A percentile compares a stretch with the other conserved stretches of the same genome.
These are phyloP conservation scores for Trichonephila clavata DNA, from an alignment of 1,140 invertebrate species.

Conservation along the genomic window DNA sequence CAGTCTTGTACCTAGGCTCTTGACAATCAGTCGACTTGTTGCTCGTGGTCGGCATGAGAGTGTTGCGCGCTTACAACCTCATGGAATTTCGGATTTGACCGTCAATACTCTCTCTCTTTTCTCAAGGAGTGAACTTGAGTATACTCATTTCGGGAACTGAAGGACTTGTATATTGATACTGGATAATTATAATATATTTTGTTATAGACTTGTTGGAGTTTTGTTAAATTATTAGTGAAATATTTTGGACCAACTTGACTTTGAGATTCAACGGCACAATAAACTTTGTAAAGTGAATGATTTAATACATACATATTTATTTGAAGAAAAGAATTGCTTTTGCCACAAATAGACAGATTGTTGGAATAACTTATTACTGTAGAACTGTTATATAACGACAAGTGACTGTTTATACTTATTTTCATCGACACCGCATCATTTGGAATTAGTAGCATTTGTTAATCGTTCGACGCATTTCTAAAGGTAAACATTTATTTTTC, in stretches of 20 bases:
- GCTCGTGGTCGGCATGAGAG: background rate
- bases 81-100: background rate
- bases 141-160: background rate
- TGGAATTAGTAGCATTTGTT: slow-evolving; percentile 17
- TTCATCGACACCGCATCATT: background rate
- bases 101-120: background rate
- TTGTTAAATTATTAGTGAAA: too few species aligned
- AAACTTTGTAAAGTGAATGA: background rate
- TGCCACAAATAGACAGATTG: background rate
- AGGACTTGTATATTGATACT: background rate
- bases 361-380: background rate
- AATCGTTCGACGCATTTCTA: background rate
- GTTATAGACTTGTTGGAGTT: background rate
- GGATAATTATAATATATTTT: background rate
- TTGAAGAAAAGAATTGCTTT: background rate
- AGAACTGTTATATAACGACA: background rate
- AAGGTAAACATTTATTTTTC: background rate
- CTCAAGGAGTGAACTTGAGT: background rate
- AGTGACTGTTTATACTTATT: background rate
- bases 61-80: background rate
- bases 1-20: slow-evolving; percentile 44
- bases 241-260: background rate
- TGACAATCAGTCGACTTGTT: slow-evolving; percentile 21
- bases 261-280: background rate
- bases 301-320: background rate